Percentiles rank a stretch among this genome's conserved stretches.
phyloP scores from a whole-genome alignment of 2,888 invertebrate genomes.

The Sphaerophoria taeniata region DNA sequence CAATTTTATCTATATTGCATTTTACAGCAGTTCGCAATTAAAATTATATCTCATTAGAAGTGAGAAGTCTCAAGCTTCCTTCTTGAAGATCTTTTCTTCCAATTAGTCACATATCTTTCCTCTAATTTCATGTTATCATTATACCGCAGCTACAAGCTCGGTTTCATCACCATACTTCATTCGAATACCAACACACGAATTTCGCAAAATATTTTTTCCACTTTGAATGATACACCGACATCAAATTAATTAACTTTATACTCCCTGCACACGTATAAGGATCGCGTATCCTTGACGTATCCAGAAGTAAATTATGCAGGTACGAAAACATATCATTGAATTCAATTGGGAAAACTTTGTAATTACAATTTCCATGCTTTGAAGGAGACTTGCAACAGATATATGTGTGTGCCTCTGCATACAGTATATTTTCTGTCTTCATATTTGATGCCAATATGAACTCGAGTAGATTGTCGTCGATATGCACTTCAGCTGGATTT shows the following conservation, averaged over 20 bases:
- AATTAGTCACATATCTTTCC: neutral
- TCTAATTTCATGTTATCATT: neutral
- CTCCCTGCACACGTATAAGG: neutral
- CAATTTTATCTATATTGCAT: no score
- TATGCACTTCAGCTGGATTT: neutral
- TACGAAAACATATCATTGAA: constrained; percentile 29
- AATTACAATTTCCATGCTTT: constrained; percentile 18
- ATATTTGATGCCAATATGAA: constrained; percentile 12
- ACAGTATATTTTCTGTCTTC: neutral
- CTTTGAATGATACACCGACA: constrained; percentile 6
- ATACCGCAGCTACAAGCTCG: neutral
- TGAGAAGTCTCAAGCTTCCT: neutral
- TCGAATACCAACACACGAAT: neutral
- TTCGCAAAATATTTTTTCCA: constrained; percentile 27
- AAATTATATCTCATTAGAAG: no score
- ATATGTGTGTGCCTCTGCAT: neutral
- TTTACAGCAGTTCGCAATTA: no score
- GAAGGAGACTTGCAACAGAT: neutral
- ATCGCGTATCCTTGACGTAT: neutral
- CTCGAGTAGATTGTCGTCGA: neutral
- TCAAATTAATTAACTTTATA: constrained; percentile 57
- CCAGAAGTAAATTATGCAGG: constrained; percentile 33
- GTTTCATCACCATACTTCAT: neutral
- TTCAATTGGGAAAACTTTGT: constrained; percentile 35
- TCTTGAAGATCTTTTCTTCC: no score